Conservation (phyloP, 2,113 vertebrate genomes). For the Myanophis thanlyinensis region DNA sequence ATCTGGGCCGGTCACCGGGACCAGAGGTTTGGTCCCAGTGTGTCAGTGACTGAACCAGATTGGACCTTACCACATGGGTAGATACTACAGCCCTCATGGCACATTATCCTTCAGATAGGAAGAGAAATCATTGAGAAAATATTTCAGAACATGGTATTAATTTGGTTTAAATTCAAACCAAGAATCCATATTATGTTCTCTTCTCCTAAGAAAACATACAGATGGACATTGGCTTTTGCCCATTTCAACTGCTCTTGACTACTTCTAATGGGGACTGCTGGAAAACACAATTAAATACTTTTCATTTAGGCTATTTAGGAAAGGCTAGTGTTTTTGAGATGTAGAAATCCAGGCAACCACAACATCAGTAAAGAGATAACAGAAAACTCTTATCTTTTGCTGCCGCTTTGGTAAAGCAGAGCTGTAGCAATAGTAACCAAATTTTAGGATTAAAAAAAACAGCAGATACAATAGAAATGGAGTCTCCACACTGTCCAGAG, state of each 20-base stretch:
- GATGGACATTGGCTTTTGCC: slow-evolving; percentile 1
- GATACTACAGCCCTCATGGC: slow-evolving; percentile 30
- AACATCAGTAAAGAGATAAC: neutral
- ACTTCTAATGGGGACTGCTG: neutral
- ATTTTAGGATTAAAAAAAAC: slow-evolving; percentile 1
- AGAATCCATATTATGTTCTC: neutral
- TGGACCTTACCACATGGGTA: neutral
- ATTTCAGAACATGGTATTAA: slow-evolving; percentile 31
- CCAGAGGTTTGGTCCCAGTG: neutral
- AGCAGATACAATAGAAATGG: neutral
- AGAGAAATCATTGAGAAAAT: slow-evolving; percentile 36
- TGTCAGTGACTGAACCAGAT: neutral
- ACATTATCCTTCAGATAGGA: neutral
- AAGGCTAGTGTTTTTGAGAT: neutral
- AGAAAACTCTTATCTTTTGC: neutral
- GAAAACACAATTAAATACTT: neutral
- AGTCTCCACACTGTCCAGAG: neutral
- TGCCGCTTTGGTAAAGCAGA: neutral
- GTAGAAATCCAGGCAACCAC: neutral
- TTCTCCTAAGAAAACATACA: slow-evolving; percentile 18
- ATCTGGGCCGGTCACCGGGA: neutral
- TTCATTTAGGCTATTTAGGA: neutral
- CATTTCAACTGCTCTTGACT: neutral
- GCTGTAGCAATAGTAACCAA: neutral
- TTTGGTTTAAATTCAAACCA: slow-evolving; percentile 8